phyloP scores from a whole-genome alignment of 2,797 vertebrate species.

The Arctocebus calabarensis region DNA sequence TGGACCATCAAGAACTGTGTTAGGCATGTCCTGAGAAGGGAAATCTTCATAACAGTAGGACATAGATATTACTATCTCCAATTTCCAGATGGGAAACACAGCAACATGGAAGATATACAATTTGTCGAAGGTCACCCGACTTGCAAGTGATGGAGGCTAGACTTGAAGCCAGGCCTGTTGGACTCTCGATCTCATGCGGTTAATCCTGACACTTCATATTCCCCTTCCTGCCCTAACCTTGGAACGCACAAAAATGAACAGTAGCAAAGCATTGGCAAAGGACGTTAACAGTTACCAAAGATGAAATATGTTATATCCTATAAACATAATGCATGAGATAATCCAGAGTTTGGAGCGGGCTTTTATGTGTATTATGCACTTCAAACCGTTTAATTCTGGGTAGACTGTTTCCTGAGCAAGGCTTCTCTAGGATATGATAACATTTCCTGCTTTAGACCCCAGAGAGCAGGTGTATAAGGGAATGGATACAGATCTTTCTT shows the following conservation, averaged over 20 bases:
- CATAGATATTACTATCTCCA: not conserved
- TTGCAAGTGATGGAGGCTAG: not conserved
- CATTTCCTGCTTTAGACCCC: conserved; percentile 73
- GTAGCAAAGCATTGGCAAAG: not conserved
- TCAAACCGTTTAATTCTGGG: conserved; percentile 69
- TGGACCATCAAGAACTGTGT: not conserved
- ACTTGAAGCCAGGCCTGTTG: not conserved
- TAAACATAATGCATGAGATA: not conserved
- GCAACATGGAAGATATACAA: not conserved
- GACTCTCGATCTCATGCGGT: not conserved
- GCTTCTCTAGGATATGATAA: conserved; percentile 40
- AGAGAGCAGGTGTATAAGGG: conserved; percentile 72
- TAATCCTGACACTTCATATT: not conserved
- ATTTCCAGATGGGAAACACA: not conserved
- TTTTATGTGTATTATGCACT: not conserved
- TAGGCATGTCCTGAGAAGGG: not conserved
- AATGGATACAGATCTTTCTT: conserved; percentile 69
- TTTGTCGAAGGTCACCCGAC: not conserved
- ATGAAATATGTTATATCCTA: not conserved
- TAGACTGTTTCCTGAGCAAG: not conserved
- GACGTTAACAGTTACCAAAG: not conserved
- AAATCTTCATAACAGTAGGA: not conserved
- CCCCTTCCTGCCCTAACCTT: not conserved
- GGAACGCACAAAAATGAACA: not conserved
- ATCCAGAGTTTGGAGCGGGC: not conserved